Evolutionary conservation across 2,113 vertebrate genomes (phyloP).

Genomic region (Zosterops lateralis): DNA sequence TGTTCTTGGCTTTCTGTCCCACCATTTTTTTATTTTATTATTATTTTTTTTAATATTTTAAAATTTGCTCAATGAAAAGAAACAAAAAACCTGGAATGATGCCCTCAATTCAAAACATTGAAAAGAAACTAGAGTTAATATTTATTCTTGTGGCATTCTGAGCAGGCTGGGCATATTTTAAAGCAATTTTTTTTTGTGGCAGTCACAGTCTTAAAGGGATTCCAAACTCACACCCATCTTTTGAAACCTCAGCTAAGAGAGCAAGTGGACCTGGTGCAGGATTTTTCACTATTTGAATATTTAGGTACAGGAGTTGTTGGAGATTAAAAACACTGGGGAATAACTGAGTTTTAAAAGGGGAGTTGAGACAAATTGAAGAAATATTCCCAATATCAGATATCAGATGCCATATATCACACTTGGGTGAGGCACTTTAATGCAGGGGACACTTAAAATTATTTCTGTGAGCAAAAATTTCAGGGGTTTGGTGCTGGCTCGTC

Average conservation of each 20-base stretch:
- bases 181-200: not conserved
- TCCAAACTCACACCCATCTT: not conserved
- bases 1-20: not conserved
- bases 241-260: not conserved
- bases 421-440: not conserved
- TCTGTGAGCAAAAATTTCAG: not conserved
- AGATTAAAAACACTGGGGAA: not conserved
- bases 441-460: not conserved
- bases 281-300: not conserved
- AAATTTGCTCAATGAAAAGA: not conserved
- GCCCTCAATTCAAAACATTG: accelerated
- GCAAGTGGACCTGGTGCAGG: not conserved
- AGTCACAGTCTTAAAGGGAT: not conserved
- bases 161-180: not conserved
- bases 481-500: not conserved
- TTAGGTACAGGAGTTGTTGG: not conserved
- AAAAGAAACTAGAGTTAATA: not conserved
- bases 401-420: not conserved
- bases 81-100: not conserved
- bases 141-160: not conserved
- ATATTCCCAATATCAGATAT: not conserved
- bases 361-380: not conserved
- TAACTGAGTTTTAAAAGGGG: not conserved
- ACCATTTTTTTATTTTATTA: not conserved
- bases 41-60: not conserved